Evolutionary conservation across 2,113 vertebrate genomes (phyloP).

Genomic region (Synchiropus splendidus): DNA sequence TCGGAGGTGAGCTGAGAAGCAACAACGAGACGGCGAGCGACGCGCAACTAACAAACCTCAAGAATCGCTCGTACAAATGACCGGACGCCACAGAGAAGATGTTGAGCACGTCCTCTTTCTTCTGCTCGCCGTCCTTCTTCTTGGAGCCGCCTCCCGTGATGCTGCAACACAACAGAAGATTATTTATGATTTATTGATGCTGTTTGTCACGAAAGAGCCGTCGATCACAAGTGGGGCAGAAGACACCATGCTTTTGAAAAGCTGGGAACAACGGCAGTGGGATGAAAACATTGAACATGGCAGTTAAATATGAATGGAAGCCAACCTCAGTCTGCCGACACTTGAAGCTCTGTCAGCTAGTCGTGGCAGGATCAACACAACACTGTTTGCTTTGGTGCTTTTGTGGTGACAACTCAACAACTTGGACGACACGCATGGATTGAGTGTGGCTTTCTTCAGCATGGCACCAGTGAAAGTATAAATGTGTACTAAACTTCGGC

Average conservation of each 20-base stretch:
- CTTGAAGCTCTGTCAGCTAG: no score
- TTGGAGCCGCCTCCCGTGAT: constrained; percentile 70
- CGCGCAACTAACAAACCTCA: constrained; percentile 69
- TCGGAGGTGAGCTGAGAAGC: constrained; percentile 3
- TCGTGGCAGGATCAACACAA: no score
- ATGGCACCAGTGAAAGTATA: no score
- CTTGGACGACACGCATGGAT: no score
- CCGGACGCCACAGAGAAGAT: constrained; percentile 96
- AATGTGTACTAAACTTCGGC: no score
- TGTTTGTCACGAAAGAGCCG: constrained; percentile 8
- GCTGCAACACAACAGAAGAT: constrained; percentile 56
- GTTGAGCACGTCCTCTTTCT: constrained; percentile 78
- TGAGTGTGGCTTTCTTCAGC: no score
- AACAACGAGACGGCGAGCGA: not conserved
- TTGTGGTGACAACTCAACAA: no score
- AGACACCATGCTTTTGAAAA: constrained; percentile 15
- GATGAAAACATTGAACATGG: constrained; percentile 29
- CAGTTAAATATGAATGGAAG: not conserved
- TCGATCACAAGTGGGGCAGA: constrained; percentile 12
- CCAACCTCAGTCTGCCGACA: no score
- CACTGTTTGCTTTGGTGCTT: no score
- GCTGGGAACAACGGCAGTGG: constrained; percentile 5
- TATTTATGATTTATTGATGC: constrained; percentile 7
- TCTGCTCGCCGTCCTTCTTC: constrained; percentile 60
- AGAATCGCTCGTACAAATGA: constrained; percentile 93